These are phyloP conservation scores for Saimiri boliviensis DNA, from an alignment of 2,113 vertebrate genomes.

Conservation along the genomic window DNA sequence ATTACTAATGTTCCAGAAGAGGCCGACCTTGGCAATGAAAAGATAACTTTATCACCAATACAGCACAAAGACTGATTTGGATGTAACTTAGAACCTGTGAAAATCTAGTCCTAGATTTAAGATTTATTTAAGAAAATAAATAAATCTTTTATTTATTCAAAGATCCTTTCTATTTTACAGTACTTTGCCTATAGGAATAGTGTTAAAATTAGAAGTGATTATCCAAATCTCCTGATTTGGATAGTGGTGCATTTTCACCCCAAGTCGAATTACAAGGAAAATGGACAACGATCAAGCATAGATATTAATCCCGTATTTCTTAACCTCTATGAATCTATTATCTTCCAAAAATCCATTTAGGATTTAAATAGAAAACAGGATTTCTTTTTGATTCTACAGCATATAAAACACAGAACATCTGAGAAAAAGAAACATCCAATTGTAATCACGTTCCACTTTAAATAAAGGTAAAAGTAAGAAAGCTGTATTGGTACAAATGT, in stretches of 20 bases:
- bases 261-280: slow-evolving; percentile 7
- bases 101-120: slow-evolving; percentile 7
- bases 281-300: not conserved
- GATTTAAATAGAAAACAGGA: not conserved
- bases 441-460: not conserved
- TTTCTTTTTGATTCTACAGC: not conserved
- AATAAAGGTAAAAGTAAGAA: slow-evolving; percentile 11
- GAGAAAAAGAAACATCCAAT: not conserved
- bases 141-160: slow-evolving; percentile 25
- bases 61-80: not conserved
- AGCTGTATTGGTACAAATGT: not conserved
- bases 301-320: not conserved
- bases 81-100: not conserved
- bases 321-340: not conserved
- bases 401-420: not conserved
- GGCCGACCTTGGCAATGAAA: not conserved
- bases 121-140: too few species aligned
- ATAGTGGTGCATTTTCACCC: not conserved
- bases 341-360: not conserved
- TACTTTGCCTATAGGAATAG: slow-evolving; percentile 9
- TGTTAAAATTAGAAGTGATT: slow-evolving; percentile 10
- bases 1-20: not conserved
- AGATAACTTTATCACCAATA: not conserved
- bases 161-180: slow-evolving; percentile 30
- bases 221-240: not conserved